phyloP scores from a whole-genome alignment of 2,888 invertebrate genomes.

The Ochropacha duplaris region DNA sequence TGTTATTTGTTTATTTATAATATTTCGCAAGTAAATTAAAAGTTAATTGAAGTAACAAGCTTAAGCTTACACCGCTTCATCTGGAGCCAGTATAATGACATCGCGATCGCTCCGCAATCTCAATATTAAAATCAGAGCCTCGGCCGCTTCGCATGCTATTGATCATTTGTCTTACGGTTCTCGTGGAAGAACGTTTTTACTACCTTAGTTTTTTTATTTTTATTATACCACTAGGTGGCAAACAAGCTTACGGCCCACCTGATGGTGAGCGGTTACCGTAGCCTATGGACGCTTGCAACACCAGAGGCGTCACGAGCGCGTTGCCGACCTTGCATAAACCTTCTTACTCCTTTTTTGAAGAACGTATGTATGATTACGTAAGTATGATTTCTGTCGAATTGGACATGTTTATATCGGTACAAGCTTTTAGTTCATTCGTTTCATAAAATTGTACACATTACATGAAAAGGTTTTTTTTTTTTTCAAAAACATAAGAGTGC shows the following conservation, averaged over 20 bases:
- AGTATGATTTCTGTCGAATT: not conserved
- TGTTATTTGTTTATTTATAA: conserved; percentile 8
- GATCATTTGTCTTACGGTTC: conserved; percentile 65
- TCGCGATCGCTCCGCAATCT: conserved; percentile 47
- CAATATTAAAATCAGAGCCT: conserved; percentile 52
- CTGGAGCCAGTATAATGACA: conserved; percentile 48
- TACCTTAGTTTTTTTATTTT: no score
- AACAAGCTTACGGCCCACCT: no score
- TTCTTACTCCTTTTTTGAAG: no score
- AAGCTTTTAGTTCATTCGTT: not conserved
- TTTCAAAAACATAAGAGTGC: no score
- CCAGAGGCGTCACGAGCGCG: no score
- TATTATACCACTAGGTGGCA: no score
- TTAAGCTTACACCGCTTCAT: conserved; percentile 44
- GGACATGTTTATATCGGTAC: not conserved
- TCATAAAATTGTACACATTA: no score
- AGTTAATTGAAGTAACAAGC: conserved; percentile 39
- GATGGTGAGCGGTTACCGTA: no score
- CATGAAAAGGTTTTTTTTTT: no score
- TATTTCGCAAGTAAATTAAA: conserved; percentile 19
- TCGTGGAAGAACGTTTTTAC: conserved; percentile 55
- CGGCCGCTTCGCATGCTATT: conserved; percentile 42
- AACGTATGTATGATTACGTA: no score
- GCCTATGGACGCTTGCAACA: no score
- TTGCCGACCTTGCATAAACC: no score